A percentile compares a stretch with the other conserved stretches of the same genome.
Evolutionary conservation across 2,888 invertebrate genomes (phyloP).

Genomic region (Steinernema hermaphroditum): DNA sequence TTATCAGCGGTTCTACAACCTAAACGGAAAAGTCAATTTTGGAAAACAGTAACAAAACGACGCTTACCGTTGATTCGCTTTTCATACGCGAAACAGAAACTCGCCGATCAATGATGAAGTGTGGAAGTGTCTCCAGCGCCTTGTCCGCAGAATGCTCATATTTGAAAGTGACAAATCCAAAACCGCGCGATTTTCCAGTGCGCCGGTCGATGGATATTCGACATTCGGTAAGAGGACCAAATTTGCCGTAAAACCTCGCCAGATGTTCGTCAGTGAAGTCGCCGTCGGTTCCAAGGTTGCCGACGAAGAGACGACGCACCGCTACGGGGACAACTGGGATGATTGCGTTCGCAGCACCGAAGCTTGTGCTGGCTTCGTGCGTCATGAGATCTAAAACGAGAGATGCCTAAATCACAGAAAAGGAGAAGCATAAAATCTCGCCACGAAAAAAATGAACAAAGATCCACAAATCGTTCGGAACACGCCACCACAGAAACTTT

Average conservation of each 20-base stretch:
- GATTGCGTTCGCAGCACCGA: neutral
- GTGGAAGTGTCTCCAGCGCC: slow-evolving; percentile 9
- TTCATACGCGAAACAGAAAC: slow-evolving; percentile 7
- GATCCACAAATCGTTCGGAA: no score
- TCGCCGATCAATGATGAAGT: slow-evolving; percentile 18
- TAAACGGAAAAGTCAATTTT: neutral
- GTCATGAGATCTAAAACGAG: neutral
- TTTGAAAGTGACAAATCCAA: slow-evolving; percentile 21
- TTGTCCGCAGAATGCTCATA: slow-evolving; percentile 21
- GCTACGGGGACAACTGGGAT: slow-evolving; percentile 10
- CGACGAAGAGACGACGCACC: slow-evolving; percentile 13
- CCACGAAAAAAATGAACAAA: no score
- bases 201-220: slow-evolving; percentile 2
- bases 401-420: neutral
- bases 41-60: neutral
- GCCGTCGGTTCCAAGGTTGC: slow-evolving; percentile 9
- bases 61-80: slow-evolving; percentile 20
- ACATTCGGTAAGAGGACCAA: neutral
- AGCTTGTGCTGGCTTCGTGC: slow-evolving; percentile 10
- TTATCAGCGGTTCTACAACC: slow-evolving; percentile 4
- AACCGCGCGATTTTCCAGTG: slow-evolving; percentile 19
- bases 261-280: slow-evolving; percentile 8
- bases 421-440: neutral
- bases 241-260: neutral
- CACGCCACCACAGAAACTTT: no score